phyloP scores from a whole-genome alignment of 2,888 invertebrate species.

The Spialia ferax region DNA sequence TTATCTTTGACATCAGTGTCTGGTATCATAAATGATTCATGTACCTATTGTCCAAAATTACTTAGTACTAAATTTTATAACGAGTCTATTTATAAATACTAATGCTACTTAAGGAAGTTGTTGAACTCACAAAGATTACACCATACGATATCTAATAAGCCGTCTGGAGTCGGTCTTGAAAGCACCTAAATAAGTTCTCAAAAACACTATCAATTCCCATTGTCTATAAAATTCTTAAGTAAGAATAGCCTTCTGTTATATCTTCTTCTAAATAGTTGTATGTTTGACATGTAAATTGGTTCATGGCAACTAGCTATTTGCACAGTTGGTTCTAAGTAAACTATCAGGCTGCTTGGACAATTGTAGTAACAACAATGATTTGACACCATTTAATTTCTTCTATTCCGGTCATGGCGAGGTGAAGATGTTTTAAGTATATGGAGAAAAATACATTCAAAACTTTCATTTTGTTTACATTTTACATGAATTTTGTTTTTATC shows the following conservation, averaged over 20 bases:
- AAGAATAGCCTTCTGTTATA: conserved; percentile 45
- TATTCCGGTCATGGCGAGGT: conserved; percentile 64
- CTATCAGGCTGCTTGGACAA: conserved; percentile 56
- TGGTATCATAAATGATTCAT: conserved; percentile 46
- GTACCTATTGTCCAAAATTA: too few species aligned
- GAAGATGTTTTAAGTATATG: conserved; percentile 11
- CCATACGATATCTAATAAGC: neutral
- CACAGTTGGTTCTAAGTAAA: conserved; percentile 63
- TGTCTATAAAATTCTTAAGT: conserved; percentile 34
- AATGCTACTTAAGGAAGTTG: conserved; percentile 11
- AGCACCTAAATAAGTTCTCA: neutral
- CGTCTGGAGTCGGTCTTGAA: too few species aligned
- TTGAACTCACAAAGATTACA: neutral
- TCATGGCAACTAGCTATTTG: conserved; percentile 72
- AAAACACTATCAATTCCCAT: conserved; percentile 32
- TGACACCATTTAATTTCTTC: conserved; percentile 66
- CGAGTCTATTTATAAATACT: too few species aligned
- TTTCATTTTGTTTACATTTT: neutral
- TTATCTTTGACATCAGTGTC: conserved; percentile 54
- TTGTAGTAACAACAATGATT: conserved; percentile 62
- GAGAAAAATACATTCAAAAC: neutral
- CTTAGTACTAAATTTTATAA: too few species aligned
- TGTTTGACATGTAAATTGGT: conserved; percentile 73
- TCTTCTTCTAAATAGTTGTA: conserved; percentile 62
- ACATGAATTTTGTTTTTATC: too few species aligned